These are phyloP conservation scores for Siderastrea radians DNA, from an alignment of 92 coral and sea anemone genomes.

Conservation along the genomic window DNA sequence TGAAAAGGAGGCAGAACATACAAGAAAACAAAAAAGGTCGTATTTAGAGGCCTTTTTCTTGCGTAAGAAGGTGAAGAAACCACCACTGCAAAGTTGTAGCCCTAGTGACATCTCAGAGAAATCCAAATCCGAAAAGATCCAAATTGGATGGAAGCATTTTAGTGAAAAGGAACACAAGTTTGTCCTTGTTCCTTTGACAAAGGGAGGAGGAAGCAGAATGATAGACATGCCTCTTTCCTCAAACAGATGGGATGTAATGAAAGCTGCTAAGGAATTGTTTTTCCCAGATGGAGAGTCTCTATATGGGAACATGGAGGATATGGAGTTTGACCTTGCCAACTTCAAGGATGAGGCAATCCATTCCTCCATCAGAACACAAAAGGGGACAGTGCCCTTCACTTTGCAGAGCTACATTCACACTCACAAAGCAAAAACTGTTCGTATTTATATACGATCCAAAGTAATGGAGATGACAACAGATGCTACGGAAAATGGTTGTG, in stretches of 20 bases:
- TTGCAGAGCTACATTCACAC: slow-evolving; percentile 58
- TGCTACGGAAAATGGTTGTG: background rate
- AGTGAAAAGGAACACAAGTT: slow-evolving; percentile 57
- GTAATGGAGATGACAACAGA: background rate
- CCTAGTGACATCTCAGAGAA: background rate
- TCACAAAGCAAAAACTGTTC: slow-evolving; percentile 50
- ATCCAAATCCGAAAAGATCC: slow-evolving; percentile 45
- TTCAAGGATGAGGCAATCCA: slow-evolving; percentile 59
- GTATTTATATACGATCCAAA: slow-evolving; percentile 31
- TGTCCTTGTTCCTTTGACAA: slow-evolving; percentile 61
- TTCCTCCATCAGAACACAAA: slow-evolving; percentile 49
- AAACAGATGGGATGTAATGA: slow-evolving; percentile 45
- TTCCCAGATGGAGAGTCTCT: slow-evolving; percentile 61
- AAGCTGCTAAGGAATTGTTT: slow-evolving; percentile 52
- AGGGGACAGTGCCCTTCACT: slow-evolving; percentile 62
- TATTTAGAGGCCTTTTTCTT: slow-evolving; percentile 54
- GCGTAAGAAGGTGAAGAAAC: slow-evolving; percentile 46
- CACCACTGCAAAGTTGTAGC: background rate
- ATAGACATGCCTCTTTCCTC: slow-evolving; percentile 54
- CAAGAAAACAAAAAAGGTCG: slow-evolving; percentile 42
- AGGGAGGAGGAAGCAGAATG: slow-evolving; percentile 66
- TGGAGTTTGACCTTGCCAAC: slow-evolving; percentile 65
- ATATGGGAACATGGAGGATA: slow-evolving; percentile 60
- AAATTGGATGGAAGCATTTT: slow-evolving; percentile 46
- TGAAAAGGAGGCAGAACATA: slow-evolving; percentile 29